These are phyloP conservation scores for Aphrocallistes beatrix DNA, from an alignment of 37 sponge, comb jelly and placozoan species.

Conservation along the genomic window DNA sequence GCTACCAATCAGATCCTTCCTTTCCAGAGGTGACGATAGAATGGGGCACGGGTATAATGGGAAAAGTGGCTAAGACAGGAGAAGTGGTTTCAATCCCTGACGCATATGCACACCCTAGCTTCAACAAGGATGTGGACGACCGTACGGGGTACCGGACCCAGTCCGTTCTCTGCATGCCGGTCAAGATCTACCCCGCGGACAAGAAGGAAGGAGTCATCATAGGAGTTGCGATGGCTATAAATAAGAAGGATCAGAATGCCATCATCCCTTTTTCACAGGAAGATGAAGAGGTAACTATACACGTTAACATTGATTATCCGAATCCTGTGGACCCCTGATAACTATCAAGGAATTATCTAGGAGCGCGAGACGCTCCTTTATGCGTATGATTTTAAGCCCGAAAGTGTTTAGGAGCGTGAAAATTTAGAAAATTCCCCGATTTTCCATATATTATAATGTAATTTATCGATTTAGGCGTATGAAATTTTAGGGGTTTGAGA, in stretches of 20 bases:
- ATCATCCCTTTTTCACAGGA: neutral
- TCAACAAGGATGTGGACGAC: constrained; percentile 39
- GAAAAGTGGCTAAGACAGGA: constrained; percentile 61
- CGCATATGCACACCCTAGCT: constrained; percentile 30
- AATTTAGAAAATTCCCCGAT: no score
- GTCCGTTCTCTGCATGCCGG: constrained; percentile 47
- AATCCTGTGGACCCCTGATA: no score
- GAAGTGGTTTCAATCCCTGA: constrained; percentile 63
- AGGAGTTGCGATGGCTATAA: neutral
- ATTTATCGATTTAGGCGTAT: no score
- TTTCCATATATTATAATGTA: no score
- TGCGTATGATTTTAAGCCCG: no score
- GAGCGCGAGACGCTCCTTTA: no score
- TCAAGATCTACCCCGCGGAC: constrained; percentile 37
- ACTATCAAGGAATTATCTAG: no score
- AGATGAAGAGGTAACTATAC: neutral
- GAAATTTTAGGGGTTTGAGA: no score
- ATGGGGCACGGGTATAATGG: constrained; percentile 67
- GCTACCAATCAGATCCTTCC: neutral
- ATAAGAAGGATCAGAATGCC: neutral
- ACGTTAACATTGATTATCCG: no score
- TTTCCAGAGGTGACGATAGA: constrained; percentile 32
- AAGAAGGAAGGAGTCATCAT: constrained; percentile 35
- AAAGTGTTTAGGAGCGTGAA: no score
- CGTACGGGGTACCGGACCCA: constrained; percentile 36